Percentiles rank a stretch among this genome's conserved stretches.
These are phyloP conservation scores for Brachionus plicatilis DNA, from an alignment of 1,140 invertebrate genomes.

Conservation along the genomic window DNA sequence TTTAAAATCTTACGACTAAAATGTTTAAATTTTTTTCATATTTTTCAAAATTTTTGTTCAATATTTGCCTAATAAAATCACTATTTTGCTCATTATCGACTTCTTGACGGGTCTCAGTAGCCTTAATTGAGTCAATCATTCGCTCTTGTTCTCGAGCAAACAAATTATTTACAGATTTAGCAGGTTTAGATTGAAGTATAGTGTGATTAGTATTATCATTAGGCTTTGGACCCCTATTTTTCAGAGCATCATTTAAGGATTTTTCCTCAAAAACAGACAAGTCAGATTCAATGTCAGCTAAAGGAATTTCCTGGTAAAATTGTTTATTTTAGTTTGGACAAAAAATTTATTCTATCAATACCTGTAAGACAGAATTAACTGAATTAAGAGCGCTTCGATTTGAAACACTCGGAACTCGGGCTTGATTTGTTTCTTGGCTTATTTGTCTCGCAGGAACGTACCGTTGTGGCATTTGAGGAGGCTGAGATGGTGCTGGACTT, in stretches of 20 bases:
- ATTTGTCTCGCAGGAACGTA: constrained; percentile 27
- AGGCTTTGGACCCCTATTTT: background rate
- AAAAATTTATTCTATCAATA: background rate
- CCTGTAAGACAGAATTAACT: background rate
- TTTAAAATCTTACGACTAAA: background rate
- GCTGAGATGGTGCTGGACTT: background rate
- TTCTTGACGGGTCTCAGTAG: background rate
- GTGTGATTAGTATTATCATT: background rate
- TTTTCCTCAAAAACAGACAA: background rate
- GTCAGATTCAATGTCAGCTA: background rate
- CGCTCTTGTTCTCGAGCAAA: background rate
- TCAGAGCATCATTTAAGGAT: background rate
- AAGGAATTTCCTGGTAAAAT: background rate
- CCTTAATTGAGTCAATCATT: background rate
- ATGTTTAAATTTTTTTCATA: background rate
- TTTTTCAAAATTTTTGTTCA: background rate
- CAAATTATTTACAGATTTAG: background rate
- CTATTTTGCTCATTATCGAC: background rate
- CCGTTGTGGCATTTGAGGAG: background rate
- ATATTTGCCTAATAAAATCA: background rate
- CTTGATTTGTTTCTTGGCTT: background rate
- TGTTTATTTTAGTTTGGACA: background rate
- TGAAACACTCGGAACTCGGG: background rate
- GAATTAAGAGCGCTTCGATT: background rate
- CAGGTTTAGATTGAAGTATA: background rate